Percentiles rank a stretch among this genome's conserved stretches.
These are phyloP conservation scores for Trichonephila clavipes DNA, from an alignment of 1,140 invertebrate species.

Conservation along the genomic window DNA sequence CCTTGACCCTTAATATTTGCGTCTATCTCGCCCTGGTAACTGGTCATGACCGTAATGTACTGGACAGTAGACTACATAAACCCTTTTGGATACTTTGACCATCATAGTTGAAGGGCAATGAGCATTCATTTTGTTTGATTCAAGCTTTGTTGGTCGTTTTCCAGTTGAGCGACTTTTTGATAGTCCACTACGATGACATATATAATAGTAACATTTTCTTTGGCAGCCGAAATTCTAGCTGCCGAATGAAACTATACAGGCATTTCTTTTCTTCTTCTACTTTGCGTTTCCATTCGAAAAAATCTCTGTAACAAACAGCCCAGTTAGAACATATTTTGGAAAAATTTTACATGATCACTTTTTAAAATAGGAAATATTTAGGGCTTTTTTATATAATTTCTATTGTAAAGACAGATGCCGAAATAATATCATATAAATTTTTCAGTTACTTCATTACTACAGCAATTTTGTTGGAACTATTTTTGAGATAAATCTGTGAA, in stretches of 20 bases:
- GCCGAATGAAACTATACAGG: neutral
- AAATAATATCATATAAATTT: too few relatives aligned
- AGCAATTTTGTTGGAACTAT: too few relatives aligned
- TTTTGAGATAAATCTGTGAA: too few relatives aligned
- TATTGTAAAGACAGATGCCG: too few relatives aligned
- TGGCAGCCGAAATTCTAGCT: neutral
- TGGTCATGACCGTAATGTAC: neutral
- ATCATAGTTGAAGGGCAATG: conserved; percentile 13
- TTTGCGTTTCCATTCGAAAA: neutral
- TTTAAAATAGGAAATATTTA: too few relatives aligned
- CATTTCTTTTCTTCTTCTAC: neutral
- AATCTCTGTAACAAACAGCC: neutral
- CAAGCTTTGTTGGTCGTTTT: neutral
- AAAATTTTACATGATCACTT: too few relatives aligned
- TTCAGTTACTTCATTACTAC: too few relatives aligned
- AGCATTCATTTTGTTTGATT: neutral
- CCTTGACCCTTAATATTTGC: neutral
- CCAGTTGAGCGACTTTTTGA: conserved; percentile 8
- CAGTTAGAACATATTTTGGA: neutral
- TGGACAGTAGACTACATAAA: neutral
- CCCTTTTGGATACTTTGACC: neutral
- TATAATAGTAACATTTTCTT: neutral
- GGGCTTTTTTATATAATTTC: too few relatives aligned
- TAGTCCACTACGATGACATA: conserved; percentile 8
- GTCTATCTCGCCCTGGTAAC: neutral